Evolutionary conservation across 2,797 vertebrate genomes (phyloP).

Genomic region (Remorina albescens): DNA sequence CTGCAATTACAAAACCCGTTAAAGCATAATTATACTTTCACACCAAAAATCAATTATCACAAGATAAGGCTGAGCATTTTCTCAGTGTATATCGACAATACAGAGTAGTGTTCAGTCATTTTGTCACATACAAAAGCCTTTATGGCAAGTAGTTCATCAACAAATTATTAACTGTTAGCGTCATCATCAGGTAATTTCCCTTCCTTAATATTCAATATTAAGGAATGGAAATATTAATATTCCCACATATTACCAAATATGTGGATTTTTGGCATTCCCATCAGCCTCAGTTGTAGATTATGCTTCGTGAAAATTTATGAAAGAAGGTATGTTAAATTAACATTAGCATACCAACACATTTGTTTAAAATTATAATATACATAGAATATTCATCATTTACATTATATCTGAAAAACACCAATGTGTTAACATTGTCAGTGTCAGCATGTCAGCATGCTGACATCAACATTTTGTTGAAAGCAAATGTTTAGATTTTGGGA

Average conservation of each 20-base stretch:
- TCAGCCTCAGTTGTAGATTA: neutral
- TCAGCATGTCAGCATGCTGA: neutral
- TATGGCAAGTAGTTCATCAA: neutral
- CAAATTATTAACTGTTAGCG: neutral
- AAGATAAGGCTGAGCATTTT: conserved; percentile 62
- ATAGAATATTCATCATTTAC: no score
- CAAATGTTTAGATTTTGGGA: neutral
- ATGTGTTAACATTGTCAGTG: no score
- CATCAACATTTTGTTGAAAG: neutral
- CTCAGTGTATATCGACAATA: conserved; percentile 26
- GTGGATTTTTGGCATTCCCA: neutral
- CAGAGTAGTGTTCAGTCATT: conserved; percentile 2
- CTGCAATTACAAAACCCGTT: conserved; percentile 84
- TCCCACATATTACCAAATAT: neutral
- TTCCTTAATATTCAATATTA: neutral
- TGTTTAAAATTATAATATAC: no score
- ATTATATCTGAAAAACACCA: no score
- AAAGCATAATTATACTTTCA: conserved; percentile 83
- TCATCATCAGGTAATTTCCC: neutral
- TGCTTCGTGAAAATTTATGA: neutral
- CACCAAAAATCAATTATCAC: conserved; percentile 68
- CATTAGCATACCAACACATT: no score
- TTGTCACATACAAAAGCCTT: conserved; percentile 1
- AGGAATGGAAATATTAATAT: no score
- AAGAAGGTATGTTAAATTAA: no score